Percentiles rank a stretch among this genome's conserved stretches.
Evolutionary conservation across 2,113 vertebrate species (phyloP).

Genomic region (Heptranchias perlo): DNA sequence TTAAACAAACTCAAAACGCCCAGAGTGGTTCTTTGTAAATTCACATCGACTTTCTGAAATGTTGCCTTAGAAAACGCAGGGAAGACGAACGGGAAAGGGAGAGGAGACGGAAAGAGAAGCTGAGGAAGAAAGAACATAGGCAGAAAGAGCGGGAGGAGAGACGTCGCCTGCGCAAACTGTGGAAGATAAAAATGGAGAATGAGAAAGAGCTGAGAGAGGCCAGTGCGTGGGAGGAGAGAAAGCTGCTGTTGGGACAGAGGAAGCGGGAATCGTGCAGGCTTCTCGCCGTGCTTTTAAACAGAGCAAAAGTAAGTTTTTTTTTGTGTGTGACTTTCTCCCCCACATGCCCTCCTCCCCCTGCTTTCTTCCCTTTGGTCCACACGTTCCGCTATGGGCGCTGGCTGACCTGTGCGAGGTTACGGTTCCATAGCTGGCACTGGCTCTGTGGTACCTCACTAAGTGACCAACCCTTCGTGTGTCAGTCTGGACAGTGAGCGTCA

Average conservation of each 20-base stretch:
- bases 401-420: background rate
- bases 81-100: constrained; percentile 55
- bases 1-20: background rate
- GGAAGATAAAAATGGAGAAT: constrained; percentile 49
- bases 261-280: constrained; percentile 60
- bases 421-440: background rate
- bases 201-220: constrained; percentile 52
- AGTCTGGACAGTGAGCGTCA: too few species aligned
- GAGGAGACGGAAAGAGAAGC: constrained; percentile 59
- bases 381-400: background rate
- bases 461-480: background rate
- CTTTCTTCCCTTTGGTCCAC: background rate
- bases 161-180: constrained; percentile 48
- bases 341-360: background rate
- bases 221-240: constrained; percentile 61
- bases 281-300: constrained; percentile 61
- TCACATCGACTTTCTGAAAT: background rate
- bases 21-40: background rate
- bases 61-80: constrained; percentile 52
- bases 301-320: constrained; percentile 60
- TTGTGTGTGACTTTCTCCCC: background rate
- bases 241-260: constrained; percentile 61
- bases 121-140: constrained; percentile 56
- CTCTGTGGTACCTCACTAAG: background rate
- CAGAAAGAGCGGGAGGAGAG: constrained; percentile 56